These are phyloP conservation scores for Agapornis roseicollis DNA, from an alignment of 2,113 vertebrate species.

Conservation along the genomic window DNA sequence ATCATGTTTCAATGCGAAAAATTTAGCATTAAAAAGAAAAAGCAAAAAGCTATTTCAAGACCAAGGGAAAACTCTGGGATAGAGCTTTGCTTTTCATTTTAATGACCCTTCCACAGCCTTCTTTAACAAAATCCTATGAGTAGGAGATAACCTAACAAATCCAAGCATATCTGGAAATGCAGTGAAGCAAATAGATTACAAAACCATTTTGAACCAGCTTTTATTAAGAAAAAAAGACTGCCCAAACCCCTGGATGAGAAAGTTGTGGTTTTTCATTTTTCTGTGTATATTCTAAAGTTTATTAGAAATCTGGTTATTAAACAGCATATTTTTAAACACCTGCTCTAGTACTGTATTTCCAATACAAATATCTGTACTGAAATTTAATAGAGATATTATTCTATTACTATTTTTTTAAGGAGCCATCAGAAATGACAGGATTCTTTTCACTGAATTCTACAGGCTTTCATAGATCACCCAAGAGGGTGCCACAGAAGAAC, in stretches of 20 bases:
- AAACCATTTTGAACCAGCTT: neutral
- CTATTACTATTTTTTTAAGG: neutral
- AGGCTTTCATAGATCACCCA: conserved; percentile 3
- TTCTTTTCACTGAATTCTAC: neutral
- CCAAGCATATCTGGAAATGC: neutral
- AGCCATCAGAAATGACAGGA: neutral
- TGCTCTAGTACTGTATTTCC: neutral
- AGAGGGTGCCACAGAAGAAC: neutral
- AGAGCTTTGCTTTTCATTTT: neutral
- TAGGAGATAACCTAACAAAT: neutral
- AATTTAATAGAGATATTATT: neutral
- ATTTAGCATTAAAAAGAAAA: neutral
- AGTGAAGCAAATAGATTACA: neutral
- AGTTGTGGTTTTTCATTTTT: fast-evolving
- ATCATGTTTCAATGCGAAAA: neutral
- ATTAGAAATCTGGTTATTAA: neutral
- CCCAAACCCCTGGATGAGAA: neutral
- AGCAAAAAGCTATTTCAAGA: neutral
- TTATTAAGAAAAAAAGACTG: neutral
- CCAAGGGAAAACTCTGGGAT: neutral
- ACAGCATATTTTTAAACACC: neutral
- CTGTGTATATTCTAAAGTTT: neutral
- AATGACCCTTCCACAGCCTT: neutral
- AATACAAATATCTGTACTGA: neutral
- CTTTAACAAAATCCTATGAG: neutral